These are phyloP conservation scores for Melanostigma gelatinosum DNA, from an alignment of 2,113 vertebrate genomes.

Conservation along the genomic window DNA sequence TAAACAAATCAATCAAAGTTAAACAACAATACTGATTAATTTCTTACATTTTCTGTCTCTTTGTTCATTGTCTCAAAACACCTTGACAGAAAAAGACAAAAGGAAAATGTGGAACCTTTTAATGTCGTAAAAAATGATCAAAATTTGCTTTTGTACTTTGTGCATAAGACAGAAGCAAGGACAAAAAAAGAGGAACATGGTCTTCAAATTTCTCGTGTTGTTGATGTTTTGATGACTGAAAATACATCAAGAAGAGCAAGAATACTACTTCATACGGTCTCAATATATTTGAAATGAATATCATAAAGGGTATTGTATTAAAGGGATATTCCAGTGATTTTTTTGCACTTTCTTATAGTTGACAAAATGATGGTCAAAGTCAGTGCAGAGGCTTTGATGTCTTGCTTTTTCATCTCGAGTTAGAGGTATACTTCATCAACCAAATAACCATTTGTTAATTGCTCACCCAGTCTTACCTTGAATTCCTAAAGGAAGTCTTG, in stretches of 20 bases:
- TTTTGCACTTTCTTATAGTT: neutral
- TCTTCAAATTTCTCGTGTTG: neutral
- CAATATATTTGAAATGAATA: neutral
- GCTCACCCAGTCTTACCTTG: no score
- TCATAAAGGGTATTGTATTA: neutral
- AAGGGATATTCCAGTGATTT: neutral
- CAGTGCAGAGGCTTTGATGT: neutral
- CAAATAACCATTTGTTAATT: no score
- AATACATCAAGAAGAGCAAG: no score
- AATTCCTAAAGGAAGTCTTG: no score
- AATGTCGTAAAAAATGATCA: neutral
- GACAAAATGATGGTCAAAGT: neutral
- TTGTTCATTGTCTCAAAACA: neutral
- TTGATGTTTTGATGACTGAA: neutral
- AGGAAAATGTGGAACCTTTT: neutral
- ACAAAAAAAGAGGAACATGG: no score
- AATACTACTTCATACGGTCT: neutral
- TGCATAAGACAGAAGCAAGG: no score
- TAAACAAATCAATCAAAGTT: conserved; percentile 13
- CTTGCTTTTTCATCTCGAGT: neutral
- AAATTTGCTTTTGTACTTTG: neutral
- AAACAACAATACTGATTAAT: neutral
- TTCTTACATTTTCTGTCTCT: neutral
- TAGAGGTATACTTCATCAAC: neutral
- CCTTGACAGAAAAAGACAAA: neutral